These are phyloP conservation scores for Atherinomorus stipes DNA, from an alignment of 2,113 vertebrate species.

Conservation along the genomic window DNA sequence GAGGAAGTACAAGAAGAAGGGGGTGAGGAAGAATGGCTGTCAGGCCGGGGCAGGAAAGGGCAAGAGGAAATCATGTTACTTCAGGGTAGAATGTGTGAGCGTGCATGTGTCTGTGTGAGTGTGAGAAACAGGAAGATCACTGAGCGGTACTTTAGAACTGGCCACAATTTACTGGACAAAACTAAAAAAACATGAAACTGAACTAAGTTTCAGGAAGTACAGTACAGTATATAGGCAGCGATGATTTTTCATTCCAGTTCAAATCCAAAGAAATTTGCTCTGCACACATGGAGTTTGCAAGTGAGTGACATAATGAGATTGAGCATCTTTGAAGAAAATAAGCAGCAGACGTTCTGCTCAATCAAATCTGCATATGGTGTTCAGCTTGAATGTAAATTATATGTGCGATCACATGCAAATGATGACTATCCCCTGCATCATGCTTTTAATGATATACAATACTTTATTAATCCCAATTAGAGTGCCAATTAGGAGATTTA, in stretches of 20 bases:
- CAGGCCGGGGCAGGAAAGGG: slow-evolving; percentile 32
- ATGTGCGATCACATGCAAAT: too few species aligned
- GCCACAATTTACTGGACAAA: not conserved
- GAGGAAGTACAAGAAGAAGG: slow-evolving; percentile 21
- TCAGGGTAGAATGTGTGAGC: not conserved
- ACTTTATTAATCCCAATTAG: too few species aligned
- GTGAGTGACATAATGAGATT: not conserved
- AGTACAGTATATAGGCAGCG: not conserved
- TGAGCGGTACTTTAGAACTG: not conserved
- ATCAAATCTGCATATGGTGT: not conserved
- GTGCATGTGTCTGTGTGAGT: not conserved
- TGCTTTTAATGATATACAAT: too few species aligned
- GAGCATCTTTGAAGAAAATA: not conserved
- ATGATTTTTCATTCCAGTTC: not conserved
- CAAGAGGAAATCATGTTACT: slow-evolving; percentile 38
- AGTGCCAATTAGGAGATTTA: too few species aligned
- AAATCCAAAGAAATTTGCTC: not conserved
- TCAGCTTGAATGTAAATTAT: not conserved
- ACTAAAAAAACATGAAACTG: not conserved
- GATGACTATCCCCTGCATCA: too few species aligned
- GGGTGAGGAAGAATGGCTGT: slow-evolving; percentile 44
- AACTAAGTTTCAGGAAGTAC: not conserved
- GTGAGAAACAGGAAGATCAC: not conserved
- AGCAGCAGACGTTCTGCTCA: not conserved
- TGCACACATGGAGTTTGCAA: not conserved